phyloP scores from a whole-genome alignment of 2,113 vertebrate species.

The Beaufortia kweichowensis region DNA sequence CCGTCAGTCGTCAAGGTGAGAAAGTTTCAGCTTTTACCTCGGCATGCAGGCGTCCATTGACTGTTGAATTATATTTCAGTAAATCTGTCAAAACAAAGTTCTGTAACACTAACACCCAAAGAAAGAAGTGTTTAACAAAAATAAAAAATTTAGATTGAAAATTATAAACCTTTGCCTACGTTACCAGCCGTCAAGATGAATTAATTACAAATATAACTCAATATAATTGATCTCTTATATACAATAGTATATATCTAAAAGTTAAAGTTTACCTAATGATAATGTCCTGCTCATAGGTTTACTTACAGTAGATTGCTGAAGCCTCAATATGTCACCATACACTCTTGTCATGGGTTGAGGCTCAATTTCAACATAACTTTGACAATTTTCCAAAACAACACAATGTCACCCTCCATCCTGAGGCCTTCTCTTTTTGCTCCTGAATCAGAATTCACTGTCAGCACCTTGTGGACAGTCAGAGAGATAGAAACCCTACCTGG shows the following conservation, averaged over 20 bases:
- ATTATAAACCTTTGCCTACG: background rate
- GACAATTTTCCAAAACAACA: conserved; percentile 27
- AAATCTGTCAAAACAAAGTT: conserved; percentile 2
- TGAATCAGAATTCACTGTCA: conserved; percentile 58
- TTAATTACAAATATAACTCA: no score
- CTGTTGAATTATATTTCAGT: background rate
- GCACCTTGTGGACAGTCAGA: conserved; percentile 58
- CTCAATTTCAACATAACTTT: conserved; percentile 26
- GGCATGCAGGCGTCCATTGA: no score
- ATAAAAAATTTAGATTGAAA: background rate
- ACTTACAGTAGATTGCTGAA: background rate
- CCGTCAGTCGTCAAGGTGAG: no score
- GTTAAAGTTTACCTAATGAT: no score
- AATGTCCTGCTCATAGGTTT: background rate
- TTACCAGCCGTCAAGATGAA: conserved; percentile 13
- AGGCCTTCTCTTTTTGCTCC: conserved; percentile 42
- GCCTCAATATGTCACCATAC: background rate
- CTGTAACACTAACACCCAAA: background rate
- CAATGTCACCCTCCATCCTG: conserved; percentile 11
- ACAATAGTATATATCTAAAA: no score
- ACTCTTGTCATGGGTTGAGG: background rate
- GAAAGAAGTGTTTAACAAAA: background rate
- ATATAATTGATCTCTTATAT: no score
- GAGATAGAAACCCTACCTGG: conserved; percentile 50
- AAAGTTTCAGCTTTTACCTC: no score